Conservation (phyloP, 1,140 invertebrate species). For the Drosophila arizonae region DNA sequence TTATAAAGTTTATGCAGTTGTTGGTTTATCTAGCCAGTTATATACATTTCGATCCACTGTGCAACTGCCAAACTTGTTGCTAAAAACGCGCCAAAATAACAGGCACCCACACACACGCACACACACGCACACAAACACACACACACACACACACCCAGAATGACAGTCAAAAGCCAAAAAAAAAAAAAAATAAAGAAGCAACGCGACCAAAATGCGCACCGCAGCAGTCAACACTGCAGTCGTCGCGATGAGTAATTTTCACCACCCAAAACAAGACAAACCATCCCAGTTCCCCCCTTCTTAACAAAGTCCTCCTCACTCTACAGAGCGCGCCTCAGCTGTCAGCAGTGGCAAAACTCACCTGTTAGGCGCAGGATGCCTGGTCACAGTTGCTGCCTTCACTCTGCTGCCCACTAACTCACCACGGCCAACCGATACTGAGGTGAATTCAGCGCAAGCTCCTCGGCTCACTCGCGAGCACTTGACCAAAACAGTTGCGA, state of each 20-base stretch:
- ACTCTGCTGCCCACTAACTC: neutral
- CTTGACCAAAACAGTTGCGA: conserved; percentile 64
- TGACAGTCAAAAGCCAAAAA: conserved; percentile 16
- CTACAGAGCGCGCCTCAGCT: conserved; percentile 21
- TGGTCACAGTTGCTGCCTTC: conserved; percentile 12
- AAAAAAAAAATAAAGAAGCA: conserved; percentile 10
- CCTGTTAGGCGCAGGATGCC: conserved; percentile 71
- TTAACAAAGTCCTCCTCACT: neutral
- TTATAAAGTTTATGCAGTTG: too few species aligned
- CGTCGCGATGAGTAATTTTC: conserved; percentile 63
- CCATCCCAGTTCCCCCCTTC: conserved; percentile 9
- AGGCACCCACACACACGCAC: neutral
- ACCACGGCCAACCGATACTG: conserved; percentile 25
- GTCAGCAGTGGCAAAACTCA: conserved; percentile 50
- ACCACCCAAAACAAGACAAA: conserved; percentile 35
- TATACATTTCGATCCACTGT: conserved; percentile 46
- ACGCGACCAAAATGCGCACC: conserved; percentile 59
- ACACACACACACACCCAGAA: neutral
- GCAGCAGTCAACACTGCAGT: conserved; percentile 74
- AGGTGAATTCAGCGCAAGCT: conserved; percentile 54
- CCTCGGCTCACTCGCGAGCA: conserved; percentile 19
- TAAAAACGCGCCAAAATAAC: conserved; percentile 71
- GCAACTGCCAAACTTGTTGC: conserved; percentile 64
- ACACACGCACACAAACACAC: neutral
- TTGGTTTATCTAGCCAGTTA: neutral